Conservation (phyloP, 2,797 vertebrate species). For the Coranthus polyacanthus region DNA sequence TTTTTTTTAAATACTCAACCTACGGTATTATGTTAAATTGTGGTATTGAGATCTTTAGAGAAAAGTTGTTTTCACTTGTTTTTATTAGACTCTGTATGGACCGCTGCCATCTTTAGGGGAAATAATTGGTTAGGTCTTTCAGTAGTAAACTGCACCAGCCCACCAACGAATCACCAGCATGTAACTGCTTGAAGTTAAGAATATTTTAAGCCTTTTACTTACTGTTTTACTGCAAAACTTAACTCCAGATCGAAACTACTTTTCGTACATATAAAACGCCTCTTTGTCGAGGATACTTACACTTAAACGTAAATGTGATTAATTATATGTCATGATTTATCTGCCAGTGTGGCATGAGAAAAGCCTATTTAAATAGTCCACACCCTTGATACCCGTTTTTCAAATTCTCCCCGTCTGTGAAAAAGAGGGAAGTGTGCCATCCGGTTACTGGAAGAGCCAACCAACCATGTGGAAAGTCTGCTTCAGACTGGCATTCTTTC, state of each 20-base stretch:
- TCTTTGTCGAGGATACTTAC: background rate
- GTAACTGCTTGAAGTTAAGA: slow-evolving; percentile 56
- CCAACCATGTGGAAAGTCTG: slow-evolving; percentile 61
- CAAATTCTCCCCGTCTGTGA: slow-evolving; percentile 35
- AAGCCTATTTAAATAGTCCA: slow-evolving; percentile 46
- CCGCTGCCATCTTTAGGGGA: slow-evolving; percentile 39
- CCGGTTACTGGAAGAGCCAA: slow-evolving; percentile 66
- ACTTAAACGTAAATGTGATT: background rate
- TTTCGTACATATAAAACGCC: background rate
- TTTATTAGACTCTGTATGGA: slow-evolving; percentile 29
- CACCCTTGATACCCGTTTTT: slow-evolving; percentile 44
- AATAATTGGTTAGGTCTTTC: slow-evolving; percentile 51
- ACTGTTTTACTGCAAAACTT: slow-evolving; percentile 19
- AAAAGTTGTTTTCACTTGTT: slow-evolving; percentile 56
- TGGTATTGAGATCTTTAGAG: background rate
- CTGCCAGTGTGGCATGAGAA: slow-evolving; percentile 23
- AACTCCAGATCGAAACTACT: background rate
- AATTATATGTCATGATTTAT: slow-evolving; percentile 13
- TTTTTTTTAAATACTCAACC: no score
- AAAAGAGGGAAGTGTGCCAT: slow-evolving; percentile 64
- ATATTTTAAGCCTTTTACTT: slow-evolving; percentile 3
- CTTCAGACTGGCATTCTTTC: slow-evolving; percentile 55
- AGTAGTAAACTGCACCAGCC: slow-evolving; percentile 49
- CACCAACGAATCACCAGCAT: slow-evolving; percentile 65
- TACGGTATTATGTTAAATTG: background rate